phyloP scores from a whole-genome alignment of 2,888 invertebrate genomes.

The Hirtodrosophila confusa region DNA sequence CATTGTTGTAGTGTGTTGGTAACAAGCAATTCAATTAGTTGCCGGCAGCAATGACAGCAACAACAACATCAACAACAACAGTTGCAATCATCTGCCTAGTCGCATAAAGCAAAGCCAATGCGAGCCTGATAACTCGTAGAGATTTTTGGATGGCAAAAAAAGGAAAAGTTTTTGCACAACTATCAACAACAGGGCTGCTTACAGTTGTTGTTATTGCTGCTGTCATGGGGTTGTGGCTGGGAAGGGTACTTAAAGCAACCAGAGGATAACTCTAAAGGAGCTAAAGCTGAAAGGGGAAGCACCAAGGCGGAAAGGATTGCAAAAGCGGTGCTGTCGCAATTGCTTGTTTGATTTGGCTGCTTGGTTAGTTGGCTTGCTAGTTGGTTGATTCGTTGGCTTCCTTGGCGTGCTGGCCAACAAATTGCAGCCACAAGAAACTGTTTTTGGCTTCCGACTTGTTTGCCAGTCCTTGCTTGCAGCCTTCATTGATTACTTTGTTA shows the following conservation, averaged over 20 bases:
- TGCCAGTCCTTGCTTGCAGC: constrained; percentile 51
- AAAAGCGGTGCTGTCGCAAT: constrained; percentile 46
- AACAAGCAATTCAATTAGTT: constrained; percentile 56
- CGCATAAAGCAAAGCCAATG: constrained; percentile 54
- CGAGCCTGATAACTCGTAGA: constrained; percentile 53
- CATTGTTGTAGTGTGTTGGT: constrained; percentile 48
- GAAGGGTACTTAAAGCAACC: background rate
- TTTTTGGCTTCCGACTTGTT: constrained; percentile 56
- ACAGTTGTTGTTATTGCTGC: constrained; percentile 30
- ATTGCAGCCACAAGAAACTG: constrained; percentile 74
- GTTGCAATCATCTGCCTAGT: constrained; percentile 55
- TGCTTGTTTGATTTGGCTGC: constrained; percentile 64
- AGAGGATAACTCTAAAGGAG: constrained; percentile 24
- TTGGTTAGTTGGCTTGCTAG: constrained; percentile 30
- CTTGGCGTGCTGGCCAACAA: constrained; percentile 73
- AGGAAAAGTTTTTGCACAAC: constrained; percentile 47
- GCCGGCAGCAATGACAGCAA: constrained; percentile 47
- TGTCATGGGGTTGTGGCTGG: constrained; percentile 4
- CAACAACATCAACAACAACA: constrained; percentile 28
- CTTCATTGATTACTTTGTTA: constrained; percentile 79
- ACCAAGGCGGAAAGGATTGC: constrained; percentile 36
- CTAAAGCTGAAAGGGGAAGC: constrained; percentile 47
- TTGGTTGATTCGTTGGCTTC: constrained; percentile 33
- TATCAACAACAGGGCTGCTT: constrained; percentile 46
- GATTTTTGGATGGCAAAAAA: constrained; percentile 32